Evolutionary conservation across 37 sponge, comb jelly and placozoan genomes (phyloP), one percentile per base, ranked within the genome.

Genomic region (Agelas oroides): DNA sequence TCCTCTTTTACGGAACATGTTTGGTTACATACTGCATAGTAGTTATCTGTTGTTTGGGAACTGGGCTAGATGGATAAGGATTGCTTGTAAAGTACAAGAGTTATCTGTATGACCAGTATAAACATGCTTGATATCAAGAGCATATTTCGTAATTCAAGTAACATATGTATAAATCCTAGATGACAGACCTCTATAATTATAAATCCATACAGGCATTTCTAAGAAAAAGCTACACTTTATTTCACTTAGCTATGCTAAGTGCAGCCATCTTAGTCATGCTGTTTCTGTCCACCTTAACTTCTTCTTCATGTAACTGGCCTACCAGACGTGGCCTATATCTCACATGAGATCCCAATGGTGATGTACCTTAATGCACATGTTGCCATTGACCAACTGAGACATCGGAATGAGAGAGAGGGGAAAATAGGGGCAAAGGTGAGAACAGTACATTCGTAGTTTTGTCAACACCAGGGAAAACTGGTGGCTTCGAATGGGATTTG

Each of bases 311-410:
- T 98, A 17, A 53, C 78, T n/a, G 95, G 95, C 11, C 53, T 60
- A 16, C 91, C 95, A 2, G 58, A 73, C 6, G 76, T 84, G 36
- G 65, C 85, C 36, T 98, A 98, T 81, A 71, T 89, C 40, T 94
- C 94, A 11, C 64, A 82, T 30, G 90, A 96, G 75, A 98, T 96
- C 0, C 98, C 98, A 13, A 98, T 94, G 94, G 59, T 94, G 28
- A 76, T 89, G 69, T 98, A 96, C 79, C 91, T 96, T 59, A 96
- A 98, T 73, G 61, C 82, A 15, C 96, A 96, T 68, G 68, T 87
- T 5, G 96, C 92, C 24, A 64, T 98, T 0, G 96, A 96, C 59
- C 95, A 98, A 71, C 56, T 85, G 84, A 65, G 98, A 39, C 65
- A 78, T 18, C 76, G 80, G 33, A 85, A 88, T 15, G 85, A 88